Conservation (phyloP, 2,888 invertebrate species). For the Nephrotoma appendiculata region DNA sequence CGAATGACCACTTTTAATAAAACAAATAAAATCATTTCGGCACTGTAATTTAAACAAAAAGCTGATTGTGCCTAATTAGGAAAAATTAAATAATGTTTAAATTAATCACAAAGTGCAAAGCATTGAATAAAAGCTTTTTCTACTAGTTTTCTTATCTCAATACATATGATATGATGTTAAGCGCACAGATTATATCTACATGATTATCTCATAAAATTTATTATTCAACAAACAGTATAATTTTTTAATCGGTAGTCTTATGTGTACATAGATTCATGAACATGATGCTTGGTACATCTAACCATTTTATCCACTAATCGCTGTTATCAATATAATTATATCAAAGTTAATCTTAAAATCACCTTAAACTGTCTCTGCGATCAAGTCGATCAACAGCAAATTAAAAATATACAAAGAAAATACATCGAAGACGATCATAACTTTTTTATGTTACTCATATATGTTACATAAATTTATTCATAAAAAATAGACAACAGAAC, state of each 20-base stretch:
- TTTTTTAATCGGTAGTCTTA: not conserved
- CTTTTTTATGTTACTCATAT: not conserved
- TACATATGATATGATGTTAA: not conserved
- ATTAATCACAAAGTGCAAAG: too few relatives aligned
- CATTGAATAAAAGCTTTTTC: too few relatives aligned
- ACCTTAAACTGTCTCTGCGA: not conserved
- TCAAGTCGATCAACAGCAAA: not conserved
- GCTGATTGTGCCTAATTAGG: too few relatives aligned
- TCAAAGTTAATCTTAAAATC: not conserved
- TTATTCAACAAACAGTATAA: not conserved
- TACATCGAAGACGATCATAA: not conserved
- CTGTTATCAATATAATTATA: not conserved
- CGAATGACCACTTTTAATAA: too few relatives aligned
- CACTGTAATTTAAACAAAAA: too few relatives aligned
- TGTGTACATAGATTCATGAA: not conserved
- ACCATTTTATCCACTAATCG: not conserved
- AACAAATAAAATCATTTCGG: too few relatives aligned
- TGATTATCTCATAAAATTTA: not conserved
- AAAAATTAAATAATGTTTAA: too few relatives aligned
- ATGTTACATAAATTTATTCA: not conserved
- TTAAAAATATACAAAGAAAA: not conserved
- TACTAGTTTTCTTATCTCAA: not conserved
- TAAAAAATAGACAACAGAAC: not conserved
- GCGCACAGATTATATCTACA: not conserved
- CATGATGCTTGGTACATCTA: not conserved